These are phyloP conservation scores for Desoria tigrina DNA, from an alignment of 2,888 invertebrate species.

Conservation along the genomic window DNA sequence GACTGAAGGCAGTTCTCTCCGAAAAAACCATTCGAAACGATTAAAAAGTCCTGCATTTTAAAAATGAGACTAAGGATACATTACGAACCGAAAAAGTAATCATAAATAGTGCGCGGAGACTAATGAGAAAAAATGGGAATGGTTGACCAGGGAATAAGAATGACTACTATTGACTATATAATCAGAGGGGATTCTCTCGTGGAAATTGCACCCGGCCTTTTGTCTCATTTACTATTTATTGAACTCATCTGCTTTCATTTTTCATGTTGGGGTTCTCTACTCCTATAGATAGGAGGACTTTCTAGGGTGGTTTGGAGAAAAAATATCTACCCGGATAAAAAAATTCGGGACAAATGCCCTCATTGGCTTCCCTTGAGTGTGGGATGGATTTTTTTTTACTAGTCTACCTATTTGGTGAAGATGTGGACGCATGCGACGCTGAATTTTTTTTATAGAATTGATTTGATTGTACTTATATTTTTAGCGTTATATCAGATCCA, in stretches of 20 bases:
- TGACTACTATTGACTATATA: background rate
- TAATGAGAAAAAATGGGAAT: conserved; percentile 23
- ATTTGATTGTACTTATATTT: background rate
- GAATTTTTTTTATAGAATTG: background rate
- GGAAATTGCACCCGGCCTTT: conserved; percentile 8
- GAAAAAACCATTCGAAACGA: too few relatives aligned
- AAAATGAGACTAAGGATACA: too few relatives aligned
- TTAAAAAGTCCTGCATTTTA: too few relatives aligned
- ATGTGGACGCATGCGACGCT: conserved; percentile 14
- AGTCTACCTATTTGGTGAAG: background rate
- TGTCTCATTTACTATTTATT: conserved; percentile 17
- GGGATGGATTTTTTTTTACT: conserved; percentile 29
- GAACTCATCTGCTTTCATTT: conserved; percentile 12
- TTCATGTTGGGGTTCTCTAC: background rate
- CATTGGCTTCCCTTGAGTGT: conserved; percentile 38
- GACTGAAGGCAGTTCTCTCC: too few relatives aligned
- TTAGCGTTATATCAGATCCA: too few relatives aligned
- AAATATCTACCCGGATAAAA: conserved; percentile 18
- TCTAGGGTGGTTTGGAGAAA: too few relatives aligned
- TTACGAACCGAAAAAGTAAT: too few relatives aligned
- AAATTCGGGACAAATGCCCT: conserved; percentile 37
- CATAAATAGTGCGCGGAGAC: background rate
- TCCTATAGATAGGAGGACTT: background rate
- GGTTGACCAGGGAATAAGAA: conserved; percentile 20
- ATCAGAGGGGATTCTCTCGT: background rate